Conservation (phyloP, 2,113 vertebrate genomes). For the Pteruthius melanotis region DNA sequence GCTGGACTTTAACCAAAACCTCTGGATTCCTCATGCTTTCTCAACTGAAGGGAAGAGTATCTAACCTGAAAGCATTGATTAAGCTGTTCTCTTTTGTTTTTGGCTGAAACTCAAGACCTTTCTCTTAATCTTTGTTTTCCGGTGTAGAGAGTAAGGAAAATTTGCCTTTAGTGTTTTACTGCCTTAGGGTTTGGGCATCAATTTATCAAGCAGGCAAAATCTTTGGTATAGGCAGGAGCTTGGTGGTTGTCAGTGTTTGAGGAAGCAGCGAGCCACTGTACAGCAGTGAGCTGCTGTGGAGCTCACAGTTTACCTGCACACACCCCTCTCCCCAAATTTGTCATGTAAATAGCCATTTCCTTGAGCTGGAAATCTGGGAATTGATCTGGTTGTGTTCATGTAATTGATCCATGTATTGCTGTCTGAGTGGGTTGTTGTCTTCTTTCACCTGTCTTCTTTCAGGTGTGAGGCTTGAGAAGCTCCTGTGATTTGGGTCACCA, state of each 20-base stretch:
- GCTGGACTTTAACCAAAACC: background rate
- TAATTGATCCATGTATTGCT: background rate
- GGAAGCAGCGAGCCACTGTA: background rate
- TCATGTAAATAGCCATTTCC: background rate
- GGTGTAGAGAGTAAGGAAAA: background rate
- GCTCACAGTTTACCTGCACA: rapidly evolving
- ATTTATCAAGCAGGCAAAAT: background rate
- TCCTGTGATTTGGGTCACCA: background rate
- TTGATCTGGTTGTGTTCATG: background rate
- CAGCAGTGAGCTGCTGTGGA: background rate
- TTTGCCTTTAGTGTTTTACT: background rate
- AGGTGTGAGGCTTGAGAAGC: background rate
- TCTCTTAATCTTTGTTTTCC: background rate
- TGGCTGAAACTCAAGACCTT: background rate
- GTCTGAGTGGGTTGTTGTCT: rapidly evolving
- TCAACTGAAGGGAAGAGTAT: background rate
- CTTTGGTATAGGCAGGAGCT: background rate
- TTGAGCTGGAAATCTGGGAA: background rate
- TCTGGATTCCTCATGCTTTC: background rate
- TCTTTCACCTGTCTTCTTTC: background rate
- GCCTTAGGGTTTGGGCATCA: background rate
- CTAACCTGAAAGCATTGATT: background rate
- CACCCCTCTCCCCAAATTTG: rapidly evolving
- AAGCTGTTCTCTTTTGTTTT: background rate
- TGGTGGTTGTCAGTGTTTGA: background rate